Percentiles rank a stretch among this genome's conserved stretches.
Evolutionary conservation across 2,113 vertebrate species (phyloP).

Genomic region (Phoxinus phoxinus): DNA sequence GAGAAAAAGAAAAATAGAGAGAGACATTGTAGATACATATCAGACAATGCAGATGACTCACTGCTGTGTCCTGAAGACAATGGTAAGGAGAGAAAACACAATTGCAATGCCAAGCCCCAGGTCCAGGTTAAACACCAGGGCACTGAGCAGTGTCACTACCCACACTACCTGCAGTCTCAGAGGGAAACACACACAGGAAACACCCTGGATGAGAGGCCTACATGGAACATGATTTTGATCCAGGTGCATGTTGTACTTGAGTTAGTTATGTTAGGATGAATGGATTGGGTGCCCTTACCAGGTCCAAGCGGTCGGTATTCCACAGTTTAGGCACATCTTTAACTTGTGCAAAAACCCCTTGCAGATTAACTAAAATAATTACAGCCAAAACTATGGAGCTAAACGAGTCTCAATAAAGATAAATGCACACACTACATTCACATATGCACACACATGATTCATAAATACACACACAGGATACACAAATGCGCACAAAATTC

Average conservation of each 20-base stretch:
- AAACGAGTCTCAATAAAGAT: no score
- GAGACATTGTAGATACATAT: not conserved
- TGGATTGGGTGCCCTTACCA: conserved; percentile 70
- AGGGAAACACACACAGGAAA: conserved; percentile 14
- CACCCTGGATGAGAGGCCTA: not conserved
- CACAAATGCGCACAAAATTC: no score
- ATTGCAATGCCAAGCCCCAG: conserved; percentile 80
- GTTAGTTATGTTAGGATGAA: not conserved
- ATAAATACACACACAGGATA: no score
- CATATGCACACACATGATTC: no score
- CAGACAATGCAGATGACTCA: conserved; percentile 66
- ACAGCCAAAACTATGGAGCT: no score
- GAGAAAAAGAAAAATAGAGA: not conserved
- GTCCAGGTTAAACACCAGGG: conserved; percentile 84
- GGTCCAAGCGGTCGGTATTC: conserved; percentile 86
- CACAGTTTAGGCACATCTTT: conserved; percentile 83
- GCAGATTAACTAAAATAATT: conserved; percentile 89
- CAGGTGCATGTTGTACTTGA: not conserved
- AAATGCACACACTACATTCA: no score
- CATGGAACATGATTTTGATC: not conserved
- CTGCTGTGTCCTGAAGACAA: conserved; percentile 87
- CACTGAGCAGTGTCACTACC: conserved; percentile 81
- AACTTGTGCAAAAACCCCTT: conserved; percentile 87
- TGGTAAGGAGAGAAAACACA: conserved; percentile 79
- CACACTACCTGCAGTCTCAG: conserved; percentile 79